Conservation (phyloP, 2,797 vertebrate species). For the Platalea minor region DNA sequence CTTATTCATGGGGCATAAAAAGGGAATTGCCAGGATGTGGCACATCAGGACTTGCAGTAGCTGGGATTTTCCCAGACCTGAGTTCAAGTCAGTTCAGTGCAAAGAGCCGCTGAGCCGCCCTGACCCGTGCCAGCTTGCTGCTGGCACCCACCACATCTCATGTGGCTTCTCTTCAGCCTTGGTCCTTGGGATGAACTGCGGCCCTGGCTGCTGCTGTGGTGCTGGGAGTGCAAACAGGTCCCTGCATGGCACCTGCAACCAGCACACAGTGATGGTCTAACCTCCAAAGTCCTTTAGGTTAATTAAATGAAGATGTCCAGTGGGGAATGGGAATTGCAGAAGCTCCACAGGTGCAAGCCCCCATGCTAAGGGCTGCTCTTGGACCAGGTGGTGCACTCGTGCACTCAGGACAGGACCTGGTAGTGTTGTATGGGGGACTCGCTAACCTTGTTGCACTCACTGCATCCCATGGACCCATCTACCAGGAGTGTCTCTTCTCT, state of each 20-base stretch:
- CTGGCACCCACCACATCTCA: not conserved
- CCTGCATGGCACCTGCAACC: not conserved
- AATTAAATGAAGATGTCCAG: not conserved
- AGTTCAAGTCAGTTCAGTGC: not conserved
- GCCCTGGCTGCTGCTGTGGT: fast-evolving
- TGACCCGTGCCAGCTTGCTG: fast-evolving
- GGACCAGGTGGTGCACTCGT: not conserved
- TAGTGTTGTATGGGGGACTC: not conserved
- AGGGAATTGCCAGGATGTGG: not conserved
- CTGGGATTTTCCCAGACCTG: not conserved
- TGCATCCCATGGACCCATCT: not conserved
- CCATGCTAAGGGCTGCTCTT: not conserved
- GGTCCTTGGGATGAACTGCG: fast-evolving
- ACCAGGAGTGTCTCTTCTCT: not conserved
- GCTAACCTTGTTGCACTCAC: not conserved
- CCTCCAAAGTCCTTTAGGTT: not conserved
- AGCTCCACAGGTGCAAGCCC: not conserved
- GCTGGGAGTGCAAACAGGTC: not conserved
- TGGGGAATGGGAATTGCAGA: not conserved
- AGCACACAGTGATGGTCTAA: not conserved
- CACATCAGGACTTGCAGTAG: fast-evolving
- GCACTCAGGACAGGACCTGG: not conserved
- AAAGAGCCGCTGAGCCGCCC: not conserved
- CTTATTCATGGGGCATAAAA: not conserved
- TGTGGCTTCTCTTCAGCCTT: not conserved